Conservation (phyloP, 2,888 invertebrate species). For the Andrena haemorrhoa region DNA sequence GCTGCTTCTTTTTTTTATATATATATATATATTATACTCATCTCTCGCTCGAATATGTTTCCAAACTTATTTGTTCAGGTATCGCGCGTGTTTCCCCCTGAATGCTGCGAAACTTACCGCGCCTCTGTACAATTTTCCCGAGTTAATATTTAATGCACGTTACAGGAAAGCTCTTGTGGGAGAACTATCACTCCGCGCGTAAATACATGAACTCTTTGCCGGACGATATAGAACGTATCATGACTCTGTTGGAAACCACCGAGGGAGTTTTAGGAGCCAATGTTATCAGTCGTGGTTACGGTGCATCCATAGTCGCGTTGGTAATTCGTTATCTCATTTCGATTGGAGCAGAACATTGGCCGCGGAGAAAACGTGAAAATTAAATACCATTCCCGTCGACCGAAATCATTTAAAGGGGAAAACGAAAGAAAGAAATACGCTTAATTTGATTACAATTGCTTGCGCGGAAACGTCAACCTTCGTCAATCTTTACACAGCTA, state of each 20-base stretch:
- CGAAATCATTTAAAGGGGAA: background rate
- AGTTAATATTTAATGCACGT: constrained; percentile 22
- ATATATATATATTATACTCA: constrained; percentile 27
- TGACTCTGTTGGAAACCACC: constrained; percentile 35
- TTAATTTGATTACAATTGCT: constrained; percentile 1
- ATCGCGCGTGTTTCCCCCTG: constrained; percentile 11
- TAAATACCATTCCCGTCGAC: background rate
- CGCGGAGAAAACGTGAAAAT: background rate
- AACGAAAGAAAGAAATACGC: constrained; percentile 18
- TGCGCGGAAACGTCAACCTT: constrained; percentile 12
- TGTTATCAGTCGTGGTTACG: constrained; percentile 39
- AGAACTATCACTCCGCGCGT: constrained; percentile 39
- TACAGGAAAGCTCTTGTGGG: constrained; percentile 55
- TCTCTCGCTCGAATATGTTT: constrained; percentile 37
- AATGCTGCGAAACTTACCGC: constrained; percentile 3
- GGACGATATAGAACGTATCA: constrained; percentile 35
- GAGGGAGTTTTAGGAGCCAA: constrained; percentile 54
- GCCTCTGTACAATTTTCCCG: constrained; percentile 17
- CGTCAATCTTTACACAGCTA: constrained; percentile 17
- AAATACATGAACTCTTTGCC: constrained; percentile 32
- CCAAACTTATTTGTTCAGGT: constrained; percentile 36
- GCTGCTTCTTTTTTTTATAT: constrained; percentile 35
- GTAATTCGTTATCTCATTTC: constrained; percentile 39
- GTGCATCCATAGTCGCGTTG: constrained; percentile 53
- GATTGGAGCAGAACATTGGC: constrained; percentile 8